These are phyloP conservation scores for Hylia prasina DNA, from an alignment of 2,113 vertebrate species.

Conservation along the genomic window DNA sequence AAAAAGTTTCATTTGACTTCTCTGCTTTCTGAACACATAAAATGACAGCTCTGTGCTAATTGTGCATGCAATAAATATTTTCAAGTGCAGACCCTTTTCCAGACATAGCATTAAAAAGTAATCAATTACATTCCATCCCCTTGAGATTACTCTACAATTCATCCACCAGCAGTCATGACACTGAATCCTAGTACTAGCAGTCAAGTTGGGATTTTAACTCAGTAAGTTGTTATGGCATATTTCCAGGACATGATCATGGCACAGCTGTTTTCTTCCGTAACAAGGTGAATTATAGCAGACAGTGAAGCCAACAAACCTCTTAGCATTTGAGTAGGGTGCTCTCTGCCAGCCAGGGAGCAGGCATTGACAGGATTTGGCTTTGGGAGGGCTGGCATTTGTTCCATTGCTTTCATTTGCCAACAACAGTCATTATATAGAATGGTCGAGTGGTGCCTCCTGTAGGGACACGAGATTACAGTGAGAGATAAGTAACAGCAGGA, in stretches of 20 bases:
- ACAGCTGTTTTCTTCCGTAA: conserved; percentile 77
- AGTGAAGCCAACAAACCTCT: conserved; percentile 75
- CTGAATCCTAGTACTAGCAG: conserved; percentile 41
- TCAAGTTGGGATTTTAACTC: conserved; percentile 73
- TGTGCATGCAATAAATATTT: not conserved
- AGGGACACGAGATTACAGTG: not conserved
- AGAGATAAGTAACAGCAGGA: not conserved
- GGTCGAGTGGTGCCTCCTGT: conserved; percentile 34
- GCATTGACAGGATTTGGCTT: conserved; percentile 62
- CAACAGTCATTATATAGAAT: conserved; percentile 9
- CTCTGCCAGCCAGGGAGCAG: conserved; percentile 68
- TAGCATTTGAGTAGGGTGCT: conserved; percentile 72
- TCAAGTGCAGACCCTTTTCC: not conserved
- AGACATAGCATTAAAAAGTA: conserved; percentile 30
- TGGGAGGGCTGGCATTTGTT: conserved; percentile 57
- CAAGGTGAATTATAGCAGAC: conserved; percentile 72
- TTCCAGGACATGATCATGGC: conserved; percentile 71
- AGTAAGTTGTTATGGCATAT: conserved; percentile 67
- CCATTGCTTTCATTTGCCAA: conserved; percentile 10
- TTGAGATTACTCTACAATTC: conserved; percentile 35
- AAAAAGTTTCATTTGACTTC: not conserved
- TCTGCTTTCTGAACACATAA: not conserved
- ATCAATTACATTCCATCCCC: conserved; percentile 13
- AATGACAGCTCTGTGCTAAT: not conserved
- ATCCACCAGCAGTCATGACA: conserved; percentile 52